Conservation (phyloP, 2,113 vertebrate genomes). For the Zosterops japonicus region DNA sequence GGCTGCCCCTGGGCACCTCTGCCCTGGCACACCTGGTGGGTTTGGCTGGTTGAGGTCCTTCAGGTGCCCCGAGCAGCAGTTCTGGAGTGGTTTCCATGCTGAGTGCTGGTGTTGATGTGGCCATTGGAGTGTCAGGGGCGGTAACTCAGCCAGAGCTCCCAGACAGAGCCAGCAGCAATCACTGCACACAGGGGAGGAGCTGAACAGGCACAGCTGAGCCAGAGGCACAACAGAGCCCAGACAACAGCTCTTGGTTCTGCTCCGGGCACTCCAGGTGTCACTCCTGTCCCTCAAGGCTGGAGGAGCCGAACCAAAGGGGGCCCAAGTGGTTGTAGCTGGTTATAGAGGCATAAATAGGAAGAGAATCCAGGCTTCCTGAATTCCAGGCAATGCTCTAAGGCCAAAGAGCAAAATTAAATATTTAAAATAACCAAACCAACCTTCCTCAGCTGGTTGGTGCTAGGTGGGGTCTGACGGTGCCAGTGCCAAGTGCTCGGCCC, state of each 20-base stretch:
- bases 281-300: rapidly evolving
- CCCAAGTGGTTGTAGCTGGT: not conserved
- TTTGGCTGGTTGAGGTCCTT: not conserved
- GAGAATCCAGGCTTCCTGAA: not conserved
- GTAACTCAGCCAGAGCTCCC: not conserved
- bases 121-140: not conserved
- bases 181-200: not conserved
- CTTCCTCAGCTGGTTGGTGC: not conserved
- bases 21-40: not conserved
- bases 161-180: rapidly evolving
- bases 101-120: not conserved
- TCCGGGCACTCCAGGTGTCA: rapidly evolving
- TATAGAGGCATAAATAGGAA: not conserved
- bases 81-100: not conserved
- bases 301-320: not conserved
- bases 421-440: not conserved
- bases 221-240: rapidly evolving
- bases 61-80: rapidly evolving
- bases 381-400: not conserved
- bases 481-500: rapidly evolving
- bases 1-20: not conserved
- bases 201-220: rapidly evolving
- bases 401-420: not conserved
- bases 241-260: not conserved
- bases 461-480: rapidly evolving